Base-by-base conservation (phyloP, 2,797 vertebrate species). In the Cossypha caffra region DNA sequence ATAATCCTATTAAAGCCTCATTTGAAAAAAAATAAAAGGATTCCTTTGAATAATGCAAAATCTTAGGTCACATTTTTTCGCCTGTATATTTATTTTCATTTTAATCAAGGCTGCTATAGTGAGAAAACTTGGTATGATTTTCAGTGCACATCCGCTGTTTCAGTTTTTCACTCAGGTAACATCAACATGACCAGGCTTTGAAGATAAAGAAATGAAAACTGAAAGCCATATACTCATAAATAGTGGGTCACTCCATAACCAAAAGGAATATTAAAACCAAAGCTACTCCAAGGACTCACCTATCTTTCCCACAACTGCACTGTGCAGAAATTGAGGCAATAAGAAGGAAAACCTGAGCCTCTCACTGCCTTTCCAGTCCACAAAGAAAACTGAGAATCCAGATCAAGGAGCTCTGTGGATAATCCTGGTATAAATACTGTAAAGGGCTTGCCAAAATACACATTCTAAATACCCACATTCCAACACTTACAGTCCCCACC, bases 1-100 rank as follows among this genome's bases (percentile, higher is more conserved):
- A 89, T 84, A 68, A 94, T 95, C 74, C 71, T 58, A 69, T 93
- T 95, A 93, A 89, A 90, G 29, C 31, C n/a, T 61, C 47, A 64
- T 77, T 87, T 38, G 13, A 90, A 90, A 67, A 82, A 83, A 69
- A 54, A 52, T 35, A 24, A 62, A 69, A 26, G 8, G 18, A 90
- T 45, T 37, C 43, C 47, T 95, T 89, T 88, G 86, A 94, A 90
- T 73, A 92, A 88, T 29, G 13, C 40, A 77, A 55, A 58, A 25
- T 75, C 47, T 79, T 68, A 51, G 47, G 64, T 87, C 88, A 85
- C 71, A 42, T 86, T 85, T 94, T 91, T 96, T 77, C 13, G 11
- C 59, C 63, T 79, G 40, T 62, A 10, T 85, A 61, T 91, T 95
- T 88, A 54, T 76, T 95, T 93, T 77, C 5, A 57, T 84, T 94